phyloP scores from a whole-genome alignment of 1,140 invertebrate genomes.

The Eueides isabella region DNA sequence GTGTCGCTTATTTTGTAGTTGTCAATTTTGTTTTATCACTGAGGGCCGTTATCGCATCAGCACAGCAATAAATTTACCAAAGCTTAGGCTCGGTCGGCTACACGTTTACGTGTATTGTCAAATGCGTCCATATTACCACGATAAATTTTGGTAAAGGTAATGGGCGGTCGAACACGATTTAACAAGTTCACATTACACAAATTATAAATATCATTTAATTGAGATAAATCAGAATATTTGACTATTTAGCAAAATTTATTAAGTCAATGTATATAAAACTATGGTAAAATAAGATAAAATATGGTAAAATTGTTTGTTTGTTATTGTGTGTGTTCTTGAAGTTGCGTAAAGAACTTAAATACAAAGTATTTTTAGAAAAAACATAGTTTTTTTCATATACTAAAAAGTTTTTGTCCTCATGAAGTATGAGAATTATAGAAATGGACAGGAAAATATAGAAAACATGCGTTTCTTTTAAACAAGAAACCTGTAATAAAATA shows the following conservation, averaged over 20 bases:
- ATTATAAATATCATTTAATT: slow-evolving; percentile 16
- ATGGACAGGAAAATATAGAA: background rate
- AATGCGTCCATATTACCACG: slow-evolving; percentile 33
- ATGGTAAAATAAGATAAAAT: background rate
- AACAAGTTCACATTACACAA: slow-evolving; percentile 15
- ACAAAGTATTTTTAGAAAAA: no score
- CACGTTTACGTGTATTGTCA: slow-evolving; percentile 37
- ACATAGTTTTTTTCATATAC: no score
- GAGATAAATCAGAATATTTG: background rate
- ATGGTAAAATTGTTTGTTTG: no score
- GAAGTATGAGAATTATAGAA: background rate
- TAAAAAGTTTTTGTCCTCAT: no score
- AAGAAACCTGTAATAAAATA: slow-evolving; percentile 14
- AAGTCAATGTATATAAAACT: background rate
- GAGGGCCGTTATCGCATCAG: slow-evolving; percentile 37
- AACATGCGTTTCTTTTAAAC: background rate
- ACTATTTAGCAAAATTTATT: background rate
- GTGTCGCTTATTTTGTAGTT: slow-evolving; percentile 29
- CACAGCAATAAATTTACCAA: slow-evolving; percentile 37
- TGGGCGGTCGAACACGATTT: slow-evolving; percentile 18
- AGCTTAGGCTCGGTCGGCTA: slow-evolving; percentile 35
- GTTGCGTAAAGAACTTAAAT: no score
- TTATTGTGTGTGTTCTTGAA: no score
- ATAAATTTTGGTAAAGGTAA: slow-evolving; percentile 33
- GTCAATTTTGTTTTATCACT: slow-evolving; percentile 35